Percentiles rank a stretch among this genome's conserved stretches.
Evolutionary conservation across 2,797 vertebrate species (phyloP).

Genomic region (Onychomys arenicola): DNA sequence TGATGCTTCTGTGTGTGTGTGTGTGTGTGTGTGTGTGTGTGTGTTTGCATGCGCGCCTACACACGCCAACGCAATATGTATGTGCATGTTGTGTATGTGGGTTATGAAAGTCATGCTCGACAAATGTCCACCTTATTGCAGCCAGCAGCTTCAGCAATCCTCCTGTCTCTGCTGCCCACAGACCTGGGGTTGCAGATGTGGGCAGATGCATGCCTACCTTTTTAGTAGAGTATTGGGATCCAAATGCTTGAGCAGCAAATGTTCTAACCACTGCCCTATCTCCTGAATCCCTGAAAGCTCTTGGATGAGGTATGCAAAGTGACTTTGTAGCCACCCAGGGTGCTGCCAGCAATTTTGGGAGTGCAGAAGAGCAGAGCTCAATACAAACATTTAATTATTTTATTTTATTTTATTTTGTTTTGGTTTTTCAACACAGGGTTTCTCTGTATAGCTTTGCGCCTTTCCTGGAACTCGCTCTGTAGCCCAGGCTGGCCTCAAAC

Average conservation of each 20-base stretch:
- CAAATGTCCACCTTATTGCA: not conserved
- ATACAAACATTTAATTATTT: not conserved
- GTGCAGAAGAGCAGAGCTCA: not conserved
- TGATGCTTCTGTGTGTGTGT: not conserved
- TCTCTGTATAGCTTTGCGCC: too few relatives aligned
- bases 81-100: not conserved
- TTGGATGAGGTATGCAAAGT: not conserved
- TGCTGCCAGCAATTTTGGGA: not conserved
- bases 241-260: not conserved
- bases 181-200: not conserved
- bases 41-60: rapidly evolving
- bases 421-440: too few relatives aligned
- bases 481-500: too few relatives aligned
- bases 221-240: not conserved
- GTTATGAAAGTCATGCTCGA: too few relatives aligned
- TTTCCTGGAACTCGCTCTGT: too few relatives aligned
- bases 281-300: not conserved
- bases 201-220: not conserved
- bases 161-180: not conserved
- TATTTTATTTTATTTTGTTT: not conserved
- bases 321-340: not conserved
- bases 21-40: not conserved
- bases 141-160: not conserved
- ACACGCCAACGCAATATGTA: too few relatives aligned
- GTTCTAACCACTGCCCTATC: too few relatives aligned